Evolutionary conservation across 1,140 invertebrate species (phyloP).

Genomic region (Leptoteleia sp.): DNA sequence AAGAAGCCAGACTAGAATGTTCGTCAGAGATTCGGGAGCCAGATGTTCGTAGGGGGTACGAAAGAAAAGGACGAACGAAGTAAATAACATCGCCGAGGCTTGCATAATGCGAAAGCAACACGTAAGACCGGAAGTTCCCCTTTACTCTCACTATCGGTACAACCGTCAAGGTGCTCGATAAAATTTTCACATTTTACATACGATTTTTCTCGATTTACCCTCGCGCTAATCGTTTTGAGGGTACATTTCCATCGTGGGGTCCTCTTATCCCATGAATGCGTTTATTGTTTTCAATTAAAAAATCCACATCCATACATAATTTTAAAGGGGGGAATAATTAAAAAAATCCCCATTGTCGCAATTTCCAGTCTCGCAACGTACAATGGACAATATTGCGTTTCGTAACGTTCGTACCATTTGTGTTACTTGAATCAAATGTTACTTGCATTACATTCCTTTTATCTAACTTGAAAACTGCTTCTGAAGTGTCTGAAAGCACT

Average conservation of each 20-base stretch:
- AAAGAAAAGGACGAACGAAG: conserved; percentile 57
- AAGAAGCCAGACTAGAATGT: conserved; percentile 38
- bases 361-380: no score
- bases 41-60: conserved; percentile 72
- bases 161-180: conserved; percentile 46
- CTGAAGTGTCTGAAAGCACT: no score
- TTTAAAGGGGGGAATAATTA: neutral
- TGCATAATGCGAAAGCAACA: conserved; percentile 68
- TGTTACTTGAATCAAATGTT: no score
- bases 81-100: conserved; percentile 63
- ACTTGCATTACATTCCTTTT: no score
- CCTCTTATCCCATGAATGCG: conserved; percentile 3
- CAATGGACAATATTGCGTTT: no score
- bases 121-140: conserved; percentile 61
- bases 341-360: no score
- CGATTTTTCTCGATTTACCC: conserved; percentile 51
- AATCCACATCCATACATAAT: conserved; percentile 6
- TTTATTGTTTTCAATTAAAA: conserved; percentile 11
- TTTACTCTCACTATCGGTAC: conserved; percentile 21
- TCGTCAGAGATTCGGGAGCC: conserved; percentile 48
- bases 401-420: no score
- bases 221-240: conserved; percentile 5
- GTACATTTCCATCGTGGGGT: neutral
- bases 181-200: conserved; percentile 71
- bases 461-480: no score